Evolutionary conservation across 2,797 vertebrate species (phyloP), one percentile per base, ranked within the genome.

Genomic region (Taeniopygia guttata): DNA sequence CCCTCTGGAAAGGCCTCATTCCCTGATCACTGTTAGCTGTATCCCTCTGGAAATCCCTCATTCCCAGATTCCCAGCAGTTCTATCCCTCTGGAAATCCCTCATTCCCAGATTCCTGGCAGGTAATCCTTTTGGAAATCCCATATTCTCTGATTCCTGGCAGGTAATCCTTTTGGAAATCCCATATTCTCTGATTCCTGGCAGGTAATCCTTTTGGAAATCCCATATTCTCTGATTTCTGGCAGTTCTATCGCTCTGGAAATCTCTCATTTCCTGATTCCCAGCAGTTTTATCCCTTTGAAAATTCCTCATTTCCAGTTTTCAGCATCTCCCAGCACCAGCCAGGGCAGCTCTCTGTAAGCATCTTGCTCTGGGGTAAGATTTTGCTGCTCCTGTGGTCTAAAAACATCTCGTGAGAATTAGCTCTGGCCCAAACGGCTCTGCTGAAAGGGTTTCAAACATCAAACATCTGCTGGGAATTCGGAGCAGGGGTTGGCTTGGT

Each of bases 391-490:
- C 15, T 76, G 32, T 55, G 3, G 0, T 67, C 94, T 95, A 88
- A 94, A 97, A 96, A 94, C 80, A 93, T 30, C 90, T 80, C 3
- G 6, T 76, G 58, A 95, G 94, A 79, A 78, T 88, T 83, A 76
- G 67, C 82, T 92, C 59, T 5, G 10, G 73, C 67, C 63, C 80
- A 87, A 92, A 93, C 46, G 79, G 81, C 86, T 93, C 56, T 72
- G 77, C 77, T 92, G 90, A 89, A 92, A 90, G 80, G 86, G 25
- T 82, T 91, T 93, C 60, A 82, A 90, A 64, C 52, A 76, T 54
- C 49, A 66, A 81, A 54, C 62, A 63, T 34, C 60, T 83, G 36
- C 67, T 68, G 94, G 75, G 90, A 91, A 93, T 83, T 90, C 38
- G 15, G 91, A 89, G 91, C 80, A 90, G 87, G 64, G 72, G 60